A percentile compares a stretch with the other conserved stretches of the same genome.
Conservation (phyloP, 92 coral and sea anemone genomes). For the Porites cylindrica region DNA sequence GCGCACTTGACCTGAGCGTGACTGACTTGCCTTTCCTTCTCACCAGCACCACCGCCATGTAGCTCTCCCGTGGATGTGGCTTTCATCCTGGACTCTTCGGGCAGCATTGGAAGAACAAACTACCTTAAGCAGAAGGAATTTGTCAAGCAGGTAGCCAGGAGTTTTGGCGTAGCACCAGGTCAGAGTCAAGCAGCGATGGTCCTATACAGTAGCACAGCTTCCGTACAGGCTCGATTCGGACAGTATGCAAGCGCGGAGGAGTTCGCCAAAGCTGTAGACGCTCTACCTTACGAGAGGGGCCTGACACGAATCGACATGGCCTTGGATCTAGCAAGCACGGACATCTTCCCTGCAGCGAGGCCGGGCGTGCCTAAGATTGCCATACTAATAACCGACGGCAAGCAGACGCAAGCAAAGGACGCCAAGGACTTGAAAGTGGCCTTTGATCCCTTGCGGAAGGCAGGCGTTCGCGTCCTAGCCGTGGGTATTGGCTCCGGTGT, state of each 20-base stretch:
- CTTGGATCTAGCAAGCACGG: conserved; percentile 31
- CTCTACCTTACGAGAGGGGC: conserved; percentile 32
- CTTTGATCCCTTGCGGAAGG: conserved; percentile 11
- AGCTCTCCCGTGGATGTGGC: conserved; percentile 51
- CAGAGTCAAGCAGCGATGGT: conserved; percentile 56
- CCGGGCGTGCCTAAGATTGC: conserved; percentile 52
- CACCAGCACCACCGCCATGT: conserved; percentile 20
- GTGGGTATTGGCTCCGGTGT: conserved; percentile 52
- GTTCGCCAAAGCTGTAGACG: conserved; percentile 44
- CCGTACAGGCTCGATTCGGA: conserved; percentile 41
- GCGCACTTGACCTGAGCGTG: too few relatives aligned
- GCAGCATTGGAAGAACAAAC: conserved; percentile 27
- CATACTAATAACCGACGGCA: conserved; percentile 64
- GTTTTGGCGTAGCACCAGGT: conserved; percentile 44
- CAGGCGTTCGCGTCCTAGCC: conserved; percentile 45
- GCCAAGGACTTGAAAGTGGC: conserved; percentile 32
- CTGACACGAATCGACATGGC: conserved; percentile 51
- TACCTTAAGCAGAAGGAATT: conserved; percentile 56
- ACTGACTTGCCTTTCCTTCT: background rate
- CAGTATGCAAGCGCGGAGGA: conserved; percentile 12
- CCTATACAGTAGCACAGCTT: conserved; percentile 56
- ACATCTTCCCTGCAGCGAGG: conserved; percentile 42
- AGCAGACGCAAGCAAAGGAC: conserved; percentile 22
- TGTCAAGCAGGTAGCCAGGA: conserved; percentile 50
- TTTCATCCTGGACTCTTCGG: conserved; percentile 69